Evolutionary conservation across 2,888 invertebrate genomes (phyloP).

Genomic region (Leuctra nigra): DNA sequence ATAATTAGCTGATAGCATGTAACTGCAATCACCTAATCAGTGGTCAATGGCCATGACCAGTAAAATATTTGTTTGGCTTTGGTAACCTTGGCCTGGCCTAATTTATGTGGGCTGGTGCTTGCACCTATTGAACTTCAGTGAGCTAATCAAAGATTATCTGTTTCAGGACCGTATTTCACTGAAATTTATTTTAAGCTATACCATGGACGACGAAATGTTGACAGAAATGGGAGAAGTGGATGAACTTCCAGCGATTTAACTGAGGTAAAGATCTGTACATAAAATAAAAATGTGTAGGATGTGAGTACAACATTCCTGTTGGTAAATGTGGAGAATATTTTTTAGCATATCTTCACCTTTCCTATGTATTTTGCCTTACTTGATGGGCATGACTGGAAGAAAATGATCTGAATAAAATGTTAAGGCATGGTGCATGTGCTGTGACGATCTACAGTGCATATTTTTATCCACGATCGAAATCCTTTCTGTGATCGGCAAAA

Average conservation of each 20-base stretch:
- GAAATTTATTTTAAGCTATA: constrained; percentile 70
- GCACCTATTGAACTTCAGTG: too few relatives aligned
- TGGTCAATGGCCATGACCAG: too few relatives aligned
- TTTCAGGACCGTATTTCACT: constrained; percentile 48
- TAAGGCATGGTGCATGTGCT: background rate
- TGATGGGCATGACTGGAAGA: background rate
- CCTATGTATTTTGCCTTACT: background rate
- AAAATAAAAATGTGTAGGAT: background rate
- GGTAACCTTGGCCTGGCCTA: too few relatives aligned
- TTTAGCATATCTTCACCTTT: constrained; percentile 8
- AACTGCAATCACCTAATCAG: too few relatives aligned
- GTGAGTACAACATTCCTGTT: background rate
- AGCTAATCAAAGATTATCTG: too few relatives aligned
- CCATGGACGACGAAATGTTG: constrained; percentile 65
- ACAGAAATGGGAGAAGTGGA: constrained; percentile 73
- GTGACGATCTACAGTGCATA: background rate
- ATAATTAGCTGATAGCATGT: too few relatives aligned
- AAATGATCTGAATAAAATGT: background rate
- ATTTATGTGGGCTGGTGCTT: too few relatives aligned
- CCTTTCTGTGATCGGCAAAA: background rate
- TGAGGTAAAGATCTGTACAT: background rate
- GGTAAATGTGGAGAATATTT: background rate
- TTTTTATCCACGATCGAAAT: background rate
- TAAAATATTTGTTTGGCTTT: too few relatives aligned
- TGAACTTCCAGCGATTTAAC: constrained; percentile 45